Conservation (phyloP, 1,140 invertebrate species). For the Lucilia sericata region DNA sequence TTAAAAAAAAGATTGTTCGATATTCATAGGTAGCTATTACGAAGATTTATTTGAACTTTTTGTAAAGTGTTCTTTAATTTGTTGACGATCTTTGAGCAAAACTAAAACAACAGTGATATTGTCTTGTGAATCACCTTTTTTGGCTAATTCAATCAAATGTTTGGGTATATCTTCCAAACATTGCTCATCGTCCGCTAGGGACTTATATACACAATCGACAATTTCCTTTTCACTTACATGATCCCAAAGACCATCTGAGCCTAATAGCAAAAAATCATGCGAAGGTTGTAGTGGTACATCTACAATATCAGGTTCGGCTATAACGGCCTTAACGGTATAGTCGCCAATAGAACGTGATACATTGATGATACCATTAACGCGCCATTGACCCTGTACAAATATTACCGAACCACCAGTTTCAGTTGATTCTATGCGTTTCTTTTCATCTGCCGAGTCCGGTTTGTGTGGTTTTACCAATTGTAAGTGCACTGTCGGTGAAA, state of each 20-base stretch:
- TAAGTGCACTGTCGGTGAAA: constrained; percentile 70
- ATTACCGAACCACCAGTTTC: constrained; percentile 59
- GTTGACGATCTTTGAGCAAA: constrained; percentile 56
- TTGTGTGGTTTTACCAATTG: constrained; percentile 88
- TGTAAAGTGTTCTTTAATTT: constrained; percentile 51
- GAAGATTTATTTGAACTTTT: constrained; percentile 16
- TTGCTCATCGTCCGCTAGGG: constrained; percentile 52
- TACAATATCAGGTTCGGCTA: constrained; percentile 84
- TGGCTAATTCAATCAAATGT: constrained; percentile 61
- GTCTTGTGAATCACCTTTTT: constrained; percentile 61
- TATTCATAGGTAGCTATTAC: not conserved
- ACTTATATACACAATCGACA: constrained; percentile 71
- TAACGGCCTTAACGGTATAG: constrained; percentile 75
- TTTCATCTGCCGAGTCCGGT: constrained; percentile 70
- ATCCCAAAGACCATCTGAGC: constrained; percentile 95
- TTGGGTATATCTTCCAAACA: constrained; percentile 63
- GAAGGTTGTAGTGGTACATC: constrained; percentile 77
- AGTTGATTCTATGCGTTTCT: constrained; percentile 55
- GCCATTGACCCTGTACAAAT: constrained; percentile 62
- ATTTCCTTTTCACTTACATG: constrained; percentile 73
- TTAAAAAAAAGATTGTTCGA: too few species aligned
- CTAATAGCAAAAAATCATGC: constrained; percentile 93
- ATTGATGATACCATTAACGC: constrained; percentile 65
- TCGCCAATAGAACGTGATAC: constrained; percentile 65
- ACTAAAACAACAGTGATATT: constrained; percentile 63